Base-by-base conservation (phyloP, 92 coral and sea anemone species). In the Nematostella vectensis region DNA sequence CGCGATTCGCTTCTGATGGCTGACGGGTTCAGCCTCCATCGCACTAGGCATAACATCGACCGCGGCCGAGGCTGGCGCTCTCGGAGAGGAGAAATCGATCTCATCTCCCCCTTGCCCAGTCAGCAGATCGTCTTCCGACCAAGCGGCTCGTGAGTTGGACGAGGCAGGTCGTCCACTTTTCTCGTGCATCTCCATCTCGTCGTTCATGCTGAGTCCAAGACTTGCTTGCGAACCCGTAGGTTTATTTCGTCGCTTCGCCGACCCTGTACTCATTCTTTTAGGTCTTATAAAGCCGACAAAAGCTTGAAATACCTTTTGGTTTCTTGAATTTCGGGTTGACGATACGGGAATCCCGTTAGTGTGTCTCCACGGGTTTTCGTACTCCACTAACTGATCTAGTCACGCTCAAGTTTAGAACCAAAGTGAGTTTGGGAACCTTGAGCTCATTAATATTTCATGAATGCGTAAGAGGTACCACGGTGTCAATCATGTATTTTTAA, bases 1-100 rank as follows among this genome's bases (percentile, higher is more conserved):
- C 4, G 99, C 71, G 26, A 93, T 81, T 49, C 85, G 88, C 17
- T 68, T 73, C 62, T 74, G 80, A 50, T 75, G 95, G 18, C 71
- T 57, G 31, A 82, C 96, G 3, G 99, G 96, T 66, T 93, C 99
- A 2, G 85, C 81, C 49, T 85, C 93, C 99, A 93, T 93, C 0
- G 96, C 99, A 8, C 95, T 81, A 1, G 99, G 99, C 33, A 69
- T 67, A 63, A 85, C 83, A 71, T 93, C 99, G 26, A 93, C 96
- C 3, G 99, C 95, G 1, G 99, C 94, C 2, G 96, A 88, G 17
- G 93, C 86, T 2, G 89, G 89, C 2, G 88, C 88, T 45, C 95
- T 59, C 3, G 93, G 93, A n/a, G 78, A 68, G 22, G 88, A 69
- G 51, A 85, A 85, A 58, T 85, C 96, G 9, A 85, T 72, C 47